phyloP scores from a whole-genome alignment of 2,113 vertebrate species.

The Setophaga kirtlandii region DNA sequence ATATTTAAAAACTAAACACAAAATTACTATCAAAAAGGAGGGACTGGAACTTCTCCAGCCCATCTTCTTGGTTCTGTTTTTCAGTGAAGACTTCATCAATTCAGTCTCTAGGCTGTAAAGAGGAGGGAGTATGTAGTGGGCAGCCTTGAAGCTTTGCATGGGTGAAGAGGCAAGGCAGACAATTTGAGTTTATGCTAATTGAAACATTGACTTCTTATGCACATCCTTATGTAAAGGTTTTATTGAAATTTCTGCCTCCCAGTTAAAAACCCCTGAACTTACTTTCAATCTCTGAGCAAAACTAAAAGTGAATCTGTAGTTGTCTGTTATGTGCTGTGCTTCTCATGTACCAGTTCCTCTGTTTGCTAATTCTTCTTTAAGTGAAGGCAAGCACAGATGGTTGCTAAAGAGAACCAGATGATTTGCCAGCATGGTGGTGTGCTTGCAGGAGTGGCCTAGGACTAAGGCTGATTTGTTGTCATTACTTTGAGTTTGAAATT shows the following conservation, averaged over 20 bases:
- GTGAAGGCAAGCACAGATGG: conserved; percentile 43
- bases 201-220: not conserved
- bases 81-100: not conserved
- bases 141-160: not conserved
- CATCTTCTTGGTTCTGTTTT: not conserved
- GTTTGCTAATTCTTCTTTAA: conserved; percentile 25
- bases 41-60: not conserved
- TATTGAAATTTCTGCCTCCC: not conserved
- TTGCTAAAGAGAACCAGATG: not conserved
- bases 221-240: not conserved
- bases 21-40: not conserved
- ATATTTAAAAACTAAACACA: not conserved
- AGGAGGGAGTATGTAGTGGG: not conserved
- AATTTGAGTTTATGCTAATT: not conserved
- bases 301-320: not conserved
- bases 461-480: not conserved
- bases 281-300: not conserved
- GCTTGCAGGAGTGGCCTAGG: not conserved
- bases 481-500: not conserved
- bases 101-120: not conserved
- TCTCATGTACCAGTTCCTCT: not conserved
- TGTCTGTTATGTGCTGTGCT: not conserved
- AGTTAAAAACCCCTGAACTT: not conserved
- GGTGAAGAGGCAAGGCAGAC: not conserved
- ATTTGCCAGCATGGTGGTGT: not conserved